These are phyloP conservation scores for Pachyrhynchus sulphureomaculatus DNA, from an alignment of 1,140 invertebrate genomes.

Conservation along the genomic window DNA sequence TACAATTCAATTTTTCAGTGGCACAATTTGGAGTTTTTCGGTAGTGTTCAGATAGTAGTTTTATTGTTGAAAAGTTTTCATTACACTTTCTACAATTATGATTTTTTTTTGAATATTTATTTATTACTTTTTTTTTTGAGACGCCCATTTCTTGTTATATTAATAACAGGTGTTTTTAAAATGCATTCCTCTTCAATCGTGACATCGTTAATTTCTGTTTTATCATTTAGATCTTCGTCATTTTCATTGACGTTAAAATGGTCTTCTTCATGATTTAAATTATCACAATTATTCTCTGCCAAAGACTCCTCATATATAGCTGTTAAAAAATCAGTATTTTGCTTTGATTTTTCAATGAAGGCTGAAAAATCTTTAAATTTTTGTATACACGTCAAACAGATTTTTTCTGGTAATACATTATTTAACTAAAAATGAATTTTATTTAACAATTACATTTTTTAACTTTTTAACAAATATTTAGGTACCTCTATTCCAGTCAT, in stretches of 20 bases:
- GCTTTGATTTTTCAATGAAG: conserved; percentile 6
- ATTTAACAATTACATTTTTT: neutral
- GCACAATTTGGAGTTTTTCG: no score
- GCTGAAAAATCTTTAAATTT: conserved; percentile 2
- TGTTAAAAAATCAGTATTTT: conserved; percentile 2
- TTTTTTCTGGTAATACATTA: conserved; percentile 9
- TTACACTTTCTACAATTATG: no score
- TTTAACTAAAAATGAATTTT: neutral
- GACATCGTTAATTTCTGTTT: neutral
- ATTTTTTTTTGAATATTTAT: neutral
- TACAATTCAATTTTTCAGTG: no score
- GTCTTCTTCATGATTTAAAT: neutral
- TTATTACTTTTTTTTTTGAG: neutral
- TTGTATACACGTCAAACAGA: conserved; percentile 10
- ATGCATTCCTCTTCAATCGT: neutral
- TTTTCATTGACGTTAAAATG: neutral
- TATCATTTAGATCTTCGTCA: neutral
- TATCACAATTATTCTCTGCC: neutral
- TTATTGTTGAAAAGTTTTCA: no score
- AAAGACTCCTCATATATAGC: neutral
- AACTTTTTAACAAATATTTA: neutral
- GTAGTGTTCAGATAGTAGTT: no score
- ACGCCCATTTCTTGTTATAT: neutral
- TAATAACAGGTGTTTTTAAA: neutral
- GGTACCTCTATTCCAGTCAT: conserved; percentile 3